These are phyloP conservation scores for Syrmaticus mikado DNA, from an alignment of 2,113 vertebrate species.

Conservation along the genomic window DNA sequence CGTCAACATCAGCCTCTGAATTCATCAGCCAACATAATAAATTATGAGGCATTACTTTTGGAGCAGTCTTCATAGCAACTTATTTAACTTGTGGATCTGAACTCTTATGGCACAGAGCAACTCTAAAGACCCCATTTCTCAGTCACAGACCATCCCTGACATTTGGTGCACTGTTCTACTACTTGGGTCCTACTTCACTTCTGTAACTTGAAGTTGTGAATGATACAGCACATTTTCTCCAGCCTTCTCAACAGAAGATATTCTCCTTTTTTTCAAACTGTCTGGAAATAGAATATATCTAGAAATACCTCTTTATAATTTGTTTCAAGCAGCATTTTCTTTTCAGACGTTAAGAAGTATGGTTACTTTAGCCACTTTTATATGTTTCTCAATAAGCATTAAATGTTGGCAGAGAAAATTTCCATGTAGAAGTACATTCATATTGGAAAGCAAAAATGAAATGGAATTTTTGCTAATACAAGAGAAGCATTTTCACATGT, in stretches of 20 bases:
- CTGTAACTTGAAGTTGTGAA: neutral
- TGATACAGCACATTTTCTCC: neutral
- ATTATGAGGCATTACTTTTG: neutral
- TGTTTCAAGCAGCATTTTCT: neutral
- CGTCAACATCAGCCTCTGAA: no score
- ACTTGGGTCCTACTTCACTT: neutral
- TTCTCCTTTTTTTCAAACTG: neutral
- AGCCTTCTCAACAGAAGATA: neutral
- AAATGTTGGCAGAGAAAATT: neutral
- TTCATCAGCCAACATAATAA: neutral
- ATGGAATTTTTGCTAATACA: neutral
- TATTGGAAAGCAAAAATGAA: neutral
- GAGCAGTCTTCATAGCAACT: neutral
- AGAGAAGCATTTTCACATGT: neutral
- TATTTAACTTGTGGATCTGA: neutral
- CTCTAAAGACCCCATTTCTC: fast-evolving
- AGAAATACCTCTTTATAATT: neutral
- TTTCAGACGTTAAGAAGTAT: neutral
- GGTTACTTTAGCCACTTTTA: neutral
- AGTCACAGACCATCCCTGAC: neutral
- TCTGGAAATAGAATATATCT: neutral
- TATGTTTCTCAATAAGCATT: neutral
- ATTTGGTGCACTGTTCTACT: neutral
- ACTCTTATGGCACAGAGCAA: neutral
- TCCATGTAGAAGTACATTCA: neutral